A percentile compares a stretch with the other conserved stretches of the same genome.
These are phyloP conservation scores for Hozukius guyotensis DNA, from an alignment of 2,797 vertebrate genomes.

Conservation along the genomic window DNA sequence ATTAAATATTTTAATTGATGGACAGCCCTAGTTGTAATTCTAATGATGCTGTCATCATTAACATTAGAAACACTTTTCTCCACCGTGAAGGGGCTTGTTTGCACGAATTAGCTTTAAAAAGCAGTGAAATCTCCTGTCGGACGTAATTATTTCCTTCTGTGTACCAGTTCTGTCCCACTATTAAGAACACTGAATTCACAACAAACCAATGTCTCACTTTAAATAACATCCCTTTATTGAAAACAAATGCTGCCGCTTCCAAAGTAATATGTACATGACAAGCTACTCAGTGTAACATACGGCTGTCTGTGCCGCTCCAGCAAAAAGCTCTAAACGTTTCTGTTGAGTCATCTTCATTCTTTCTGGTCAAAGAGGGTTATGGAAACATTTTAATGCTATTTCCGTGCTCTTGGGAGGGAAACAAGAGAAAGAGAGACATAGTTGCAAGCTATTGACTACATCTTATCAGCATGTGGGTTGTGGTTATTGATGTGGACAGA, in stretches of 20 bases:
- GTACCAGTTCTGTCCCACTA: background rate
- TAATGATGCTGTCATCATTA: background rate
- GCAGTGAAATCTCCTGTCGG: background rate
- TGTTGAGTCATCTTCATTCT: conserved; percentile 14
- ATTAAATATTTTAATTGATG: too few relatives aligned
- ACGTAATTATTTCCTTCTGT: background rate
- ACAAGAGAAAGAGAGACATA: background rate
- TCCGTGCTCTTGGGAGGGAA: background rate
- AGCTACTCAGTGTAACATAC: conserved; percentile 7
- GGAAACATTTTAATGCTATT: background rate
- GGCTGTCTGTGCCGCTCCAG: background rate
- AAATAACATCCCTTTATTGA: conserved; percentile 58
- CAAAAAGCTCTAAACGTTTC: conserved; percentile 21
- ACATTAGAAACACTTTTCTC: background rate
- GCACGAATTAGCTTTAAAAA: background rate
- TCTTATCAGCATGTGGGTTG: background rate
- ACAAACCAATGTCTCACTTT: background rate
- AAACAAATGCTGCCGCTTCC: conserved; percentile 40
- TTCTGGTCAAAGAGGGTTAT: background rate
- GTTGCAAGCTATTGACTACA: conserved; percentile 2
- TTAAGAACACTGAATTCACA: background rate
- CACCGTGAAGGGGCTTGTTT: too few relatives aligned
- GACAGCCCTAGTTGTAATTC: background rate
- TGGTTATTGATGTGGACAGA: conserved; percentile 3
- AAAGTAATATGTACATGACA: conserved; percentile 25